These are phyloP conservation scores for Pipistrellus pipistrellus DNA, from an alignment of 2,797 vertebrate genomes.

Conservation along the genomic window DNA sequence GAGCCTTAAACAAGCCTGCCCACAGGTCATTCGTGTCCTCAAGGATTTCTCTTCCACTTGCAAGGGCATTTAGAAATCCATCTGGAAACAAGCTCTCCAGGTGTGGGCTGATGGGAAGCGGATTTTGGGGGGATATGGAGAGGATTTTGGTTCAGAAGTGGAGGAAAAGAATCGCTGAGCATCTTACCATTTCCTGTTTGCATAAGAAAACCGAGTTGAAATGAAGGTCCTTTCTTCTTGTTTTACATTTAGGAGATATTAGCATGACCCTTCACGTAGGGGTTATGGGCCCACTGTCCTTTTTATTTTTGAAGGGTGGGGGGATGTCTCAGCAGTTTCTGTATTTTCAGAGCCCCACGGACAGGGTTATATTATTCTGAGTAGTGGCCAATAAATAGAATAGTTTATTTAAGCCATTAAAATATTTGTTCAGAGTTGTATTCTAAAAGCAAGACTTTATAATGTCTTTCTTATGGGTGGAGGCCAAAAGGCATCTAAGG, in stretches of 20 bases:
- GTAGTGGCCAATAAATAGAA: neutral
- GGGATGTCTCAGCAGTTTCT: neutral
- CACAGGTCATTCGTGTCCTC: neutral
- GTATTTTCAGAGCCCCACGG: neutral
- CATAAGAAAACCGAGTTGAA: constrained; percentile 52
- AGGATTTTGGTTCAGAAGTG: neutral
- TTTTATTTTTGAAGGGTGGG: neutral
- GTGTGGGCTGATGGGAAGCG: neutral
- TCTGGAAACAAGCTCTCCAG: constrained; percentile 8
- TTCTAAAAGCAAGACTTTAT: neutral
- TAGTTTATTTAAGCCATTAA: neutral
- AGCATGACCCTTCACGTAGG: neutral
- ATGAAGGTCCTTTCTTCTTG: neutral
- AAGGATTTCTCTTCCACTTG: constrained; percentile 18
- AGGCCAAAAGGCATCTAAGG: neutral
- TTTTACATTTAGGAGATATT: neutral
- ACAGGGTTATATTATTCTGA: neutral
- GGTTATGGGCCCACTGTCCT: neutral
- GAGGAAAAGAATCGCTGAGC: neutral
- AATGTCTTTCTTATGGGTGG: neutral
- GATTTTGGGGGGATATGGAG: neutral
- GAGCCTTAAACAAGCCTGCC: neutral
- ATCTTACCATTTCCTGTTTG: constrained; percentile 41
- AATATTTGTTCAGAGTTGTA: neutral
- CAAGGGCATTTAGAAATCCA: neutral